phyloP scores from a whole-genome alignment of 2,113 vertebrate species.

The Galemys pyrenaicus region DNA sequence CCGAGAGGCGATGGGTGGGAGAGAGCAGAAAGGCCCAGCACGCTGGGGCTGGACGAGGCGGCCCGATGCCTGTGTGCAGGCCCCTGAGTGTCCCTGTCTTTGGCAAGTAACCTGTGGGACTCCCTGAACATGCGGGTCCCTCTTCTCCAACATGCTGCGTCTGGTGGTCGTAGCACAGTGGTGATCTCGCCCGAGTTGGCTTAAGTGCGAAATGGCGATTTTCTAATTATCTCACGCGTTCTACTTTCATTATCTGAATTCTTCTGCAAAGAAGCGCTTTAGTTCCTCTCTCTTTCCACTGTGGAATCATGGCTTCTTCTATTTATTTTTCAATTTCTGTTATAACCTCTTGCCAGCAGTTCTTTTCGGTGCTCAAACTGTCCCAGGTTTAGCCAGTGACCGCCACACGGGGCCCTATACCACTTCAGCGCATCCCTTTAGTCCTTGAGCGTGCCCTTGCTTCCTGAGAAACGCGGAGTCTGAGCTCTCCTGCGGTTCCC shows the following conservation, averaged over 20 bases:
- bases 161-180: neutral
- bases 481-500: no score
- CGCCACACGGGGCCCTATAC: neutral
- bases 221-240: neutral
- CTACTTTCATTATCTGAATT: neutral
- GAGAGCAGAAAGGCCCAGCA: no score
- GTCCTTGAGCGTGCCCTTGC: neutral
- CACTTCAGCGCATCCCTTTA: neutral
- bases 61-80: neutral
- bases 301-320: no score
- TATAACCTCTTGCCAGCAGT: neutral
- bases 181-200: neutral
- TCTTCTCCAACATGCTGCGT: no score
- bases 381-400: neutral
- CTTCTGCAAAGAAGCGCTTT: neutral
- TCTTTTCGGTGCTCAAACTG: neutral
- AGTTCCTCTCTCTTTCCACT: neutral
- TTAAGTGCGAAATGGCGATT: neutral
- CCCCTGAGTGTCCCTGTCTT: neutral
- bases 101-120: neutral
- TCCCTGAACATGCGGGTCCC: neutral
- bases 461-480: neutral
- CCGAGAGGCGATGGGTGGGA: no score
- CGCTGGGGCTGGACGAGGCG: neutral
- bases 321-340: neutral